A percentile compares a stretch with the other conserved stretches of the same genome.
Conservation (phyloP, 2,797 vertebrate species). For the Oceanodroma leucorhoa region DNA sequence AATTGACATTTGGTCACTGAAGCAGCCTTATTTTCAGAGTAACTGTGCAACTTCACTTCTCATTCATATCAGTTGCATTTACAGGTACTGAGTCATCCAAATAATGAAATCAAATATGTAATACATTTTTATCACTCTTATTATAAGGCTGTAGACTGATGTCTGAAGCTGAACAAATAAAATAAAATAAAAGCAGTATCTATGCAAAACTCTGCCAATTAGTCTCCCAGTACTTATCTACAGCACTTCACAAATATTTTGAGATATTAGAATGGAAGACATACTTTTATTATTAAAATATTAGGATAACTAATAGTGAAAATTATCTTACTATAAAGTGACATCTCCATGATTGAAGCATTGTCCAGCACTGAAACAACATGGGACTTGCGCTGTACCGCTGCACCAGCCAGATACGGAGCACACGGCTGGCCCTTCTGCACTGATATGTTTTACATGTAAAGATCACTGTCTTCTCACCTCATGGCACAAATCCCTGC, state of each 20-base stretch:
- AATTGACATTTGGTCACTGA: neutral
- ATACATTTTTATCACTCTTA: neutral
- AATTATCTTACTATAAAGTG: neutral
- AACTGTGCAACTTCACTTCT: neutral
- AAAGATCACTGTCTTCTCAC: neutral
- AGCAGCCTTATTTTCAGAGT: neutral
- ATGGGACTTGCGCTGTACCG: neutral
- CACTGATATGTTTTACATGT: accelerated
- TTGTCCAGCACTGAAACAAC: neutral
- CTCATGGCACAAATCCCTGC: neutral
- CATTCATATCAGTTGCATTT: neutral
- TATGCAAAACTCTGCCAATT: neutral
- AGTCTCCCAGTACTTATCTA: neutral
- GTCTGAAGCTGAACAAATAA: neutral
- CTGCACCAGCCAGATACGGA: neutral
- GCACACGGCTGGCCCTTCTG: neutral
- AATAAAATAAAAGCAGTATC: neutral
- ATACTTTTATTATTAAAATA: neutral
- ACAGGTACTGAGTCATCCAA: neutral
- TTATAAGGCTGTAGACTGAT: neutral
- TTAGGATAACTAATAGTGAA: neutral
- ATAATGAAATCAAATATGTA: neutral
- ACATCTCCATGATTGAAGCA: neutral
- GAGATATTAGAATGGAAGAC: neutral
- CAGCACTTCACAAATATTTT: neutral